Base-by-base conservation (phyloP, 2,888 invertebrate genomes). In the Aphodius granarius region DNA sequence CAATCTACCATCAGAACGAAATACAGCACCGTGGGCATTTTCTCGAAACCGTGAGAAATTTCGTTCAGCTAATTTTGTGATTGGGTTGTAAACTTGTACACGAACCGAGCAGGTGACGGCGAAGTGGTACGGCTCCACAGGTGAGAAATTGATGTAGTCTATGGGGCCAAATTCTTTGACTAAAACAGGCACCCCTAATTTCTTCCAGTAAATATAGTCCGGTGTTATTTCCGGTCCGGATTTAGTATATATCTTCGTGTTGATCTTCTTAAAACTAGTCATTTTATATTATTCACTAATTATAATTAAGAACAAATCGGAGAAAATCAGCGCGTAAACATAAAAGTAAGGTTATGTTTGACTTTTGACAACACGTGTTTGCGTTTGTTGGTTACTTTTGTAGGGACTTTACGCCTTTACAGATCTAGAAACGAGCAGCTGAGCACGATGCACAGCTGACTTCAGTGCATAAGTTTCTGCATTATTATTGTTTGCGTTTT, bases 101-200 rank as follows among this genome's bases (percentile, higher is more conserved):
- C 95, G 91, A 0, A 95, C 95, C 0, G 97, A 97, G 85, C 95
- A 96, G 74, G 98, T 97, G 17, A 97, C 95, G 5, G 97, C 97
- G 88, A 98, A 95, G 85, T 95, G 93, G 88, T 95, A 91, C 0
- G 98, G 97, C 83, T 96, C 94, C 9, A 93, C 90, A 0, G 96
- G 96, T 78, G 95, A 95, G 84, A 98, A 96, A 85, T 97, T 95
- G 66, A 98, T 91, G 83, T 95, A 94, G 84, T 97, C 96, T 74
- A 99, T 95, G 0, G 95, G 93, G 19, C 97, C 97, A 87, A 95
- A 96, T 87, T 98, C 98, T 86, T 98, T 97, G 0, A 96, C 91
- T 63, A 96, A 89, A 1, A 96, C 94, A 21, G 97, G 96, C 76
- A 92, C 97, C 83, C 94, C 92, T 84, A 97, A 89, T 86, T 94